Evolutionary conservation across 2,113 vertebrate genomes (phyloP).

Genomic region (Jaculus jaculus): DNA sequence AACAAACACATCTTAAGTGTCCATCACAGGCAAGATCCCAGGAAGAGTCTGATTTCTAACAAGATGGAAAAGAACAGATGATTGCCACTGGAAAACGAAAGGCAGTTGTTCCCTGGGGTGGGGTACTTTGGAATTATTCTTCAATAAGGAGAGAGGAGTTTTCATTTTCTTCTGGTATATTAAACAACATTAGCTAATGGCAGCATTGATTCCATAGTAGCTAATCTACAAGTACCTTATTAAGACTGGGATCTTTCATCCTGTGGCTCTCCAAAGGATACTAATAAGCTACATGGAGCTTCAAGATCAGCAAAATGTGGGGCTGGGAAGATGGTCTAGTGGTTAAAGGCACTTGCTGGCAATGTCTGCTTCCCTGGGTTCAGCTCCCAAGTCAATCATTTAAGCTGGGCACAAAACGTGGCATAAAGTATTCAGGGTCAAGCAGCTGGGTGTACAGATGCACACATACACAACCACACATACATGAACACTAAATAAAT

Average conservation of each 20-base stretch:
- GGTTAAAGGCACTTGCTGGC: too few relatives aligned
- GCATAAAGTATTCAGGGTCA: too few relatives aligned
- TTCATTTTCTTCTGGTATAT: constrained; percentile 28
- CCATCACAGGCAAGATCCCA: neutral
- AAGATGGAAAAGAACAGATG: neutral
- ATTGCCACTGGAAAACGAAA: neutral
- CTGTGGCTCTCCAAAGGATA: neutral
- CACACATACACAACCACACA: too few relatives aligned
- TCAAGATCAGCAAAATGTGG: constrained; percentile 1
- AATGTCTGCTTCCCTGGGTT: too few relatives aligned
- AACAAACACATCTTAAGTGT: neutral
- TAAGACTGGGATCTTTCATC: constrained; percentile 24
- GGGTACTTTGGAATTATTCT: neutral
- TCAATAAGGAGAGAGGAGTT: neutral
- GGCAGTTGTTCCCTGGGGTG: neutral
- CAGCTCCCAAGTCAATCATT: too few relatives aligned
- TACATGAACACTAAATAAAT: too few relatives aligned
- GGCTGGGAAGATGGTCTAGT: too few relatives aligned
- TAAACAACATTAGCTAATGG: neutral
- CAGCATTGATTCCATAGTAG: constrained; percentile 20
- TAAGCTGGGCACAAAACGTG: too few relatives aligned
- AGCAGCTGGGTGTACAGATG: too few relatives aligned
- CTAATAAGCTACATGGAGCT: constrained; percentile 42
- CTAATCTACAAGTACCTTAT: neutral
- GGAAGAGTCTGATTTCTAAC: neutral